Conservation (phyloP, 2,888 invertebrate species). For the Bursaphelenchus okinawaensis region DNA sequence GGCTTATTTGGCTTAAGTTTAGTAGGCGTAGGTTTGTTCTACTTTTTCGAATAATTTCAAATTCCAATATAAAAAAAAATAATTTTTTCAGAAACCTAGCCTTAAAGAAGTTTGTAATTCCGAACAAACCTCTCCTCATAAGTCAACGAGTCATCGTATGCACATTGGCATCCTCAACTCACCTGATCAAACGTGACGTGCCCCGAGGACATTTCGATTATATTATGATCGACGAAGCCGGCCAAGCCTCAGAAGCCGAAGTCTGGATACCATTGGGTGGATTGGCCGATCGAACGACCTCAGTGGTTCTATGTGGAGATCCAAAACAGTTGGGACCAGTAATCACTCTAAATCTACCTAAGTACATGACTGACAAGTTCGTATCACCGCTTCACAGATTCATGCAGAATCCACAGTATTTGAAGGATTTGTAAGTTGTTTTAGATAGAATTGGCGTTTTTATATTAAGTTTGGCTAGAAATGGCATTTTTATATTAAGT, state of each 20-base stretch:
- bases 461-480: not conserved
- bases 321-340: constrained; percentile 33
- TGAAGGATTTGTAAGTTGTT: constrained; percentile 9
- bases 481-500: no score
- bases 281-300: constrained; percentile 18
- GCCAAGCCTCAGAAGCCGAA: constrained; percentile 32
- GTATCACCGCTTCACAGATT: constrained; percentile 7
- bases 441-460: not conserved
- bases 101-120: constrained; percentile 21
- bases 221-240: constrained; percentile 33
- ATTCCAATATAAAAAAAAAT: no score
- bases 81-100: not conserved
- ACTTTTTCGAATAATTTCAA: not conserved
- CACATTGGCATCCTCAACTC: constrained; percentile 23
- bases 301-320: constrained; percentile 30
- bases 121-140: constrained; percentile 22
- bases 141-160: constrained; percentile 25
- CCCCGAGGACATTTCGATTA: constrained; percentile 33
- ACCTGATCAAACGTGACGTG: constrained; percentile 22
- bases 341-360: constrained; percentile 2
- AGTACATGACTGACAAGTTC: not conserved
- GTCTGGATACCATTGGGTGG: constrained; percentile 32
- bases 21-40: not conserved
- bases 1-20: no score
- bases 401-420: constrained; percentile 2